Evolutionary conservation across 1,140 invertebrate genomes (phyloP).

Genomic region (Drosophila bipectinata): DNA sequence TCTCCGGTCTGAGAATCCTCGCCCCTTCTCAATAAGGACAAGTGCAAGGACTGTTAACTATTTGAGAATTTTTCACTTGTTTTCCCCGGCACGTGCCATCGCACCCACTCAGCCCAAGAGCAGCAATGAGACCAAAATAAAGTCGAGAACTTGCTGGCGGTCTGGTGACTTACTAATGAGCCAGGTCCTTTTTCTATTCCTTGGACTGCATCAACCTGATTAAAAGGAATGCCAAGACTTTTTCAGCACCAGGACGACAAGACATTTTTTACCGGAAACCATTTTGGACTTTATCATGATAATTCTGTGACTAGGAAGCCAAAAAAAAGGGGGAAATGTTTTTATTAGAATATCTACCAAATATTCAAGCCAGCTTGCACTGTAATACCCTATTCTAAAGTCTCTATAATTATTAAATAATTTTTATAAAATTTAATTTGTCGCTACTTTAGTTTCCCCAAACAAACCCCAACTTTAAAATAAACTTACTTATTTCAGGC

Average conservation of each 20-base stretch:
- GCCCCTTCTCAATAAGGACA: conserved; percentile 17
- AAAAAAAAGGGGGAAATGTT: background rate
- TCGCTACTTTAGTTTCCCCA: background rate
- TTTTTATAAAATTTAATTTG: background rate
- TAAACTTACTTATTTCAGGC: background rate
- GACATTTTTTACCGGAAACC: conserved; percentile 11
- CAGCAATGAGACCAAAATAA: conserved; percentile 31
- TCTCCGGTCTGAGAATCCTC: background rate
- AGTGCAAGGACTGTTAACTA: conserved; percentile 54
- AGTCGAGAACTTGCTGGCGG: conserved; percentile 61
- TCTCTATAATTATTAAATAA: no score
- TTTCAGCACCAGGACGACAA: conserved; percentile 1
- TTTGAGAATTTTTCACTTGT: conserved; percentile 68
- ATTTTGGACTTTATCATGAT: background rate
- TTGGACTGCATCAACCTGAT: conserved; percentile 40
- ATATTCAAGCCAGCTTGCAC: background rate
- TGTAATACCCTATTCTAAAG: background rate
- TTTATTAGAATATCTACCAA: background rate
- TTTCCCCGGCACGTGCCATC: conserved; percentile 56
- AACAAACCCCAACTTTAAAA: background rate
- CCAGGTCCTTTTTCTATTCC: conserved; percentile 24
- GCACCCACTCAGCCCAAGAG: conserved; percentile 12
- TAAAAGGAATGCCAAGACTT: conserved; percentile 41
- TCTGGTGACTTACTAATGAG: conserved; percentile 69
- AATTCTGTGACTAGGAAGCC: background rate